Percentiles rank a stretch among this genome's conserved stretches.
Evolutionary conservation across 53 echinoderm and acorn worm genomes (phyloP).

Genomic region (Echinometra lucunter): DNA sequence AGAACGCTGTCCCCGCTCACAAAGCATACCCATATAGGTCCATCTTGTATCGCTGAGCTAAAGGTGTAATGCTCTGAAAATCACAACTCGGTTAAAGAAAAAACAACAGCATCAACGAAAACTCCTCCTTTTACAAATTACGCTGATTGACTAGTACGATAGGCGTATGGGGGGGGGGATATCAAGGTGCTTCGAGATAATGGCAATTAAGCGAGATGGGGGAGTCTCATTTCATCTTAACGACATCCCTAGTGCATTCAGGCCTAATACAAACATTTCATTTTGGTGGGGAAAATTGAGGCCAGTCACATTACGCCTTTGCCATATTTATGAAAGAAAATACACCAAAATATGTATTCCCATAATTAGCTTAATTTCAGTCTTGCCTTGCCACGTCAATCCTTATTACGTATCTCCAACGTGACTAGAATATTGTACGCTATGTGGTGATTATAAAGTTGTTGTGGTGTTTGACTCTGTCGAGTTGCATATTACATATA

Average conservation of each 20-base stretch:
- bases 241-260: background rate
- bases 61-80: background rate
- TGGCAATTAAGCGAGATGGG: background rate
- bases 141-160: background rate
- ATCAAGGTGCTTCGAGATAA: background rate
- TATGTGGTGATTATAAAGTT: background rate
- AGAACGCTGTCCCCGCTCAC: background rate
- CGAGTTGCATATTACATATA: background rate
- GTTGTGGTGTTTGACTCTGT: background rate
- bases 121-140: background rate
- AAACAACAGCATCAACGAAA: too few species aligned
- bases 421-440: background rate
- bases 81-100: background rate
- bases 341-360: background rate
- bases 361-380: background rate
- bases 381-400: background rate
- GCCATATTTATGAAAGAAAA: background rate
- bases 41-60: too few species aligned
- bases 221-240: background rate
- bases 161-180: background rate
- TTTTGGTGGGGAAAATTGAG: background rate
- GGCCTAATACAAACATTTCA: background rate
- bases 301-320: background rate
- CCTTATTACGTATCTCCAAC: background rate
- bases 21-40: background rate